Evolutionary conservation across 2,888 invertebrate genomes (phyloP).

Genomic region (Tinea semifulvella): DNA sequence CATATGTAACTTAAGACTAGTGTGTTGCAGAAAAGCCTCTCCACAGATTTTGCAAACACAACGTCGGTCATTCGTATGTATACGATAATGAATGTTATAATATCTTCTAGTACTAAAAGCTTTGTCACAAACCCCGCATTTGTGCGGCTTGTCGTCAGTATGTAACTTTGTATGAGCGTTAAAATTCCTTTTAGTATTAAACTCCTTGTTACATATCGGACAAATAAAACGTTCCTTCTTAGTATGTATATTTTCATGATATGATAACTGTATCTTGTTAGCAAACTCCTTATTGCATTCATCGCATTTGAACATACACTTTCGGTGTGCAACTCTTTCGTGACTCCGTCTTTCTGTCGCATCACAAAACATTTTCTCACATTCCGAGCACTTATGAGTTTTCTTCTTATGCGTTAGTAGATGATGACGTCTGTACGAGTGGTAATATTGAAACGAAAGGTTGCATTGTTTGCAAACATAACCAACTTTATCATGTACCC

Average conservation of each 20-base stretch:
- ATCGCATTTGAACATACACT: conserved; percentile 22
- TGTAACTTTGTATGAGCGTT: conserved; percentile 41
- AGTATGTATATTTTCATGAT: conserved; percentile 24
- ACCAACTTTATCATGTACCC: not conserved
- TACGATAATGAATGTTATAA: conserved; percentile 45
- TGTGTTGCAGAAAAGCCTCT: conserved; percentile 42
- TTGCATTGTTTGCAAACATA: not conserved
- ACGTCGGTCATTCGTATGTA: conserved; percentile 44
- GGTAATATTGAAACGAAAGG: not conserved
- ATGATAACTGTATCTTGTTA: conserved; percentile 19
- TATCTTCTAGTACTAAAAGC: conserved; percentile 46
- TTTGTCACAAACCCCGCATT: conserved; percentile 45
- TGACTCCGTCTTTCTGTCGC: conserved; percentile 25
- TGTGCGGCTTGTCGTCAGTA: conserved; percentile 39
- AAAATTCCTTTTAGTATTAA: too few relatives aligned
- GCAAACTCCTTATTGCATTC: conserved; percentile 21
- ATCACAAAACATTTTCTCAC: conserved; percentile 27
- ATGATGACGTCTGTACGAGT: not conserved
- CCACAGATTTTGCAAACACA: conserved; percentile 40
- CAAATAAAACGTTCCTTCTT: too few relatives aligned
- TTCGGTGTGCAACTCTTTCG: conserved; percentile 25
- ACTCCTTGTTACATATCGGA: too few relatives aligned
- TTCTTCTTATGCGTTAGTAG: not conserved
- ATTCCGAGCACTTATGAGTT: conserved; percentile 13
- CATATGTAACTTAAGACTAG: conserved; percentile 46